phyloP scores from a whole-genome alignment of 2,113 vertebrate species.

The Corythoichthys haematopterus region DNA sequence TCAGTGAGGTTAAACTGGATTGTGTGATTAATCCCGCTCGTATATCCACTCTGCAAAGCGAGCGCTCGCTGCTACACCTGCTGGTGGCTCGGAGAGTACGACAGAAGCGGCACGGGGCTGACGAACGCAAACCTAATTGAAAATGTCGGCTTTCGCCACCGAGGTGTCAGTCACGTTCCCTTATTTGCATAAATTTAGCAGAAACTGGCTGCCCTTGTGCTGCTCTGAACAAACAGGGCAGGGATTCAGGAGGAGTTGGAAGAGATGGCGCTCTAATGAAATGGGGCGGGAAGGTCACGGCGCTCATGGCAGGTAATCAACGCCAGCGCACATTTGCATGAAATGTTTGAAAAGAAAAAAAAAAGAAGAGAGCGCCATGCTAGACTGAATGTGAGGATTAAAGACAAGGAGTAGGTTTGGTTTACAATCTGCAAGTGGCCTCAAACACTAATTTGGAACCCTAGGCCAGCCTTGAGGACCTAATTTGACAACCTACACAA shows the following conservation, averaged over 20 bases:
- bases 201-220: not conserved
- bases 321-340: slow-evolving; percentile 55
- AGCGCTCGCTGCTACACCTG: slow-evolving; percentile 65
- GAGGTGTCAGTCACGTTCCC: slow-evolving; percentile 39
- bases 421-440: not conserved
- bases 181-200: slow-evolving; percentile 28
- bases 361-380: too few species aligned
- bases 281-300: slow-evolving; percentile 47
- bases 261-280: slow-evolving; percentile 21
- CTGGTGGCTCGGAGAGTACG: slow-evolving; percentile 43
- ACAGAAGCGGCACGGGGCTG: slow-evolving; percentile 17
- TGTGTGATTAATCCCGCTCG: slow-evolving; percentile 34
- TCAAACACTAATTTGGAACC: too few species aligned
- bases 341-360: slow-evolving; percentile 8
- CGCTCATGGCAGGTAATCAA: slow-evolving; percentile 51
- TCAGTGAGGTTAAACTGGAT: slow-evolving; percentile 20
- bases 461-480: too few species aligned
- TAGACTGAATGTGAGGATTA: not conserved
- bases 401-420: not conserved
- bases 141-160: slow-evolving; percentile 39
- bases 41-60: slow-evolving; percentile 26
- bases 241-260: not conserved
- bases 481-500: too few species aligned
- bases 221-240: slow-evolving; percentile 34
- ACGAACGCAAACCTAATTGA: slow-evolving; percentile 34